Base-by-base conservation (phyloP, 2,888 invertebrate genomes). In the Schizotus pectinicornis region DNA sequence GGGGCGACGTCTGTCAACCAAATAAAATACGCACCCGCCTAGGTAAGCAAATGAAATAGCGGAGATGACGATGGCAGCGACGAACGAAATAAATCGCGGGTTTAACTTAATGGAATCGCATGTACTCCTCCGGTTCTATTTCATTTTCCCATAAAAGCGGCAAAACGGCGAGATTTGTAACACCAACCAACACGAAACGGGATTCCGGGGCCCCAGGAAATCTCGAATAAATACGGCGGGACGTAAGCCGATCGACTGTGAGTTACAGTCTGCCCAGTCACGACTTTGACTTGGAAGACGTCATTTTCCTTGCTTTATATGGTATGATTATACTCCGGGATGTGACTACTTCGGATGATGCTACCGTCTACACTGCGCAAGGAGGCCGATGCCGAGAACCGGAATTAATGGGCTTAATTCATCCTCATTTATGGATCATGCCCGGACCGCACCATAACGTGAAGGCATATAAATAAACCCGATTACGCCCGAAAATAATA, bases 181-280 rank as follows among this genome's bases (percentile, higher is more conserved):
- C 55, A 34, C 41, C 9, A 11, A 34, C 41, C 9, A 11, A 11
- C 12, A 43, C 12, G 57, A 22, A 35, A 55, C 47, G 42, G 41
- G 38, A 35, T 46, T 34, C 31, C 14, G 7, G 12, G 12, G 37
- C 38, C 9, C 37, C 42, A 41, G 45, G 43, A 59, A 59, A 51
- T 47, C 58, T 56, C 47, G 47, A 59, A 57, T 57, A 61, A 56
- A 22, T 22, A 22, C 54, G 56, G 53, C 52, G 22, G 22, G 61
- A 56, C 57, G 48, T 61, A 61, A 60, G 60, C 57, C 46, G 56
- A 56, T 57, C 61, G 43, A 45, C 56, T 31, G 56, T 59, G 59
- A 51, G 43, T 56, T 59, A 56, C 51, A 47, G 9, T 34, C 22
- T 22, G 22, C 22, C 22, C 11, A n/a, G 41, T 7, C 30, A 42